Evolutionary conservation across 2,797 vertebrate species (phyloP), one percentile per base, ranked within the genome.

Genomic region (Rhadinocentrus ornatus): DNA sequence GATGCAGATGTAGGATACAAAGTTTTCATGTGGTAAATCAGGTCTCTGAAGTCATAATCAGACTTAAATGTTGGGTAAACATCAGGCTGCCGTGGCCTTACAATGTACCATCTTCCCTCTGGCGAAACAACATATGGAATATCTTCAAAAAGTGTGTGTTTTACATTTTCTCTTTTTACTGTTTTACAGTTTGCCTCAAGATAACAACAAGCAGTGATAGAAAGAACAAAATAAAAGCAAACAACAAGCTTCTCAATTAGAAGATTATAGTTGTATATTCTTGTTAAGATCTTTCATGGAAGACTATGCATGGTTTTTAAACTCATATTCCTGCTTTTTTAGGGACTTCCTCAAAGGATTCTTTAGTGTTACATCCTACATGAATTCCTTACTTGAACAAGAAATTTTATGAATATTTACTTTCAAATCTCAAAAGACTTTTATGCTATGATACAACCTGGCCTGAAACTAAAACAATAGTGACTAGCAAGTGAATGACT

Each of bases 11-110:
- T 44, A 34, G 52, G 58, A 69, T 56, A 54, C 59, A 0, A 24
- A 65, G 58, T 71, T 62, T 79, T 88, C 46, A 82, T 89, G 88
- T 82, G 86, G 78, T 77, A 53, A 67, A 80, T 71, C 57, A 10
- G 61, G 74, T 73, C 86, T 89, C 35, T 88, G 62, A 66, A 78
- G 74, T 84, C 66, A 63, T 66, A 83, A 84, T 88, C 74, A 74
- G 64, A 78, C 78, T 84, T 82, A 82, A 88, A 80, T 69, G 81
- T 63, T 69, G 65, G 75, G 80, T 77, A 78, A 60, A 59, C 34
- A 39, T 79, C 75, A 73, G 50, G 46, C 68, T 71, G 75, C 64
- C 6, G 16, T 48, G 48, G 58, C 75, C 68, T 73, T 66, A 71
- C 37, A 77, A 79, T 76, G 62, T 73, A 35, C 63, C 63, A 34